phyloP scores from a whole-genome alignment of 2,888 invertebrate species.

The Aspidapion aeneum region DNA sequence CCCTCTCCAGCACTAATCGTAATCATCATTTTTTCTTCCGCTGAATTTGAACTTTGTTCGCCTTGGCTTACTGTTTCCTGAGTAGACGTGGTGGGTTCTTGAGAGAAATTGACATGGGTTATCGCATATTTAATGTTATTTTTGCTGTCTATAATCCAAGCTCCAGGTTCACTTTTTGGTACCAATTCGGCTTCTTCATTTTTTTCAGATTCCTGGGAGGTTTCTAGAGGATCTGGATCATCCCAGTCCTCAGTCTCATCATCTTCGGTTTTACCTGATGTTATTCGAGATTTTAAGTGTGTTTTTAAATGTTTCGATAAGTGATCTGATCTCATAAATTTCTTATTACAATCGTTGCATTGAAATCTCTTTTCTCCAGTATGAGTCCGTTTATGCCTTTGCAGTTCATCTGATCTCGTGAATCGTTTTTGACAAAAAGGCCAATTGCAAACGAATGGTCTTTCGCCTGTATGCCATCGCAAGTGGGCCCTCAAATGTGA shows the following conservation, averaged over 20 bases:
- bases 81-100: conserved; percentile 69
- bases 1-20: conserved; percentile 58
- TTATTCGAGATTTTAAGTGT: conserved; percentile 66
- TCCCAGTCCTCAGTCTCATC: conserved; percentile 32
- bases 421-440: conserved; percentile 89
- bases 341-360: conserved; percentile 83
- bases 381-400: conserved; percentile 80
- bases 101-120: conserved; percentile 47
- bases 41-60: conserved; percentile 57
- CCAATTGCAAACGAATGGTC: conserved; percentile 95
- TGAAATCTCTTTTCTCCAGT: conserved; percentile 79
- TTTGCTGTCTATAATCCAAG: conserved; percentile 46
- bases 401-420: conserved; percentile 79
- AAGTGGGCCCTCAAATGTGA: conserved; percentile 61
- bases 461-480: conserved; percentile 89
- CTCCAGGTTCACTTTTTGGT: conserved; percentile 40
- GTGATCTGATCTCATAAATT: conserved; percentile 91
- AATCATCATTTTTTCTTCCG: conserved; percentile 75
- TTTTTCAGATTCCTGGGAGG: conserved; percentile 23
- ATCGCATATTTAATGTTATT: conserved; percentile 47
- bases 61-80: conserved; percentile 60
- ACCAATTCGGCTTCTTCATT: conserved; percentile 20
- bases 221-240: conserved; percentile 22
- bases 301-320: conserved; percentile 88
- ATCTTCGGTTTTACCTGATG: conserved; percentile 45